Conservation (phyloP, 1,140 invertebrate species). For the Heliconius melpomene region DNA sequence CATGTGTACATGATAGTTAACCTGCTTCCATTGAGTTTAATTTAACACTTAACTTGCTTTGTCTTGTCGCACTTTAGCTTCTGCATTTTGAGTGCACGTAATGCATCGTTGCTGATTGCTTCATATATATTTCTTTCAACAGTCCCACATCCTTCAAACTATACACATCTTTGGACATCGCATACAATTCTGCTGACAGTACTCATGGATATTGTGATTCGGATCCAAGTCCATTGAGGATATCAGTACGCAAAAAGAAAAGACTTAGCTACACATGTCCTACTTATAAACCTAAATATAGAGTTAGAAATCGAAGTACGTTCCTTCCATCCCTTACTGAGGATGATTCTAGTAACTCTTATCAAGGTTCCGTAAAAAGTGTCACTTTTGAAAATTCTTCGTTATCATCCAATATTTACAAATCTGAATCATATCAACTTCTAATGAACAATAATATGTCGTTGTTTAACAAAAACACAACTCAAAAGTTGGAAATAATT, state of each 20-base stretch:
- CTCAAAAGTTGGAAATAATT: conserved; percentile 50
- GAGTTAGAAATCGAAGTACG: conserved; percentile 33
- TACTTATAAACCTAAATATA: conserved; percentile 25
- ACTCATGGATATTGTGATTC: conserved; percentile 65
- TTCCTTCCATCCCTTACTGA: conserved; percentile 38
- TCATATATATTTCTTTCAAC: conserved; percentile 38
- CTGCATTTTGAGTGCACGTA: conserved; percentile 38
- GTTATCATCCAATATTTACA: conserved; percentile 57
- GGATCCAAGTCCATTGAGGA: conserved; percentile 52
- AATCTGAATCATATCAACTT: conserved; percentile 66
- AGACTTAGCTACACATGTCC: conserved; percentile 37
- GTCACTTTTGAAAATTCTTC: conserved; percentile 51
- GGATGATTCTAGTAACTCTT: conserved; percentile 57
- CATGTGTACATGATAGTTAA: conserved; percentile 36
- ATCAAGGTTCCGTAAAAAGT: conserved; percentile 38
- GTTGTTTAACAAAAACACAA: conserved; percentile 26
- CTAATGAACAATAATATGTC: conserved; percentile 46
- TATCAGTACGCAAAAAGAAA: conserved; percentile 47
- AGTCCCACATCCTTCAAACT: conserved; percentile 43
- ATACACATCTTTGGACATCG: conserved; percentile 40
- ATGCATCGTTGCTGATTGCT: conserved; percentile 6
- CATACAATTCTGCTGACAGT: conserved; percentile 53
- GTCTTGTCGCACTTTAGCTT: conserved; percentile 48
- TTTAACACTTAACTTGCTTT: conserved; percentile 32
- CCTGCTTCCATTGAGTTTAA: conserved; percentile 66